Conservation (phyloP, 2,797 vertebrate genomes). For the Perodicticus potto region DNA sequence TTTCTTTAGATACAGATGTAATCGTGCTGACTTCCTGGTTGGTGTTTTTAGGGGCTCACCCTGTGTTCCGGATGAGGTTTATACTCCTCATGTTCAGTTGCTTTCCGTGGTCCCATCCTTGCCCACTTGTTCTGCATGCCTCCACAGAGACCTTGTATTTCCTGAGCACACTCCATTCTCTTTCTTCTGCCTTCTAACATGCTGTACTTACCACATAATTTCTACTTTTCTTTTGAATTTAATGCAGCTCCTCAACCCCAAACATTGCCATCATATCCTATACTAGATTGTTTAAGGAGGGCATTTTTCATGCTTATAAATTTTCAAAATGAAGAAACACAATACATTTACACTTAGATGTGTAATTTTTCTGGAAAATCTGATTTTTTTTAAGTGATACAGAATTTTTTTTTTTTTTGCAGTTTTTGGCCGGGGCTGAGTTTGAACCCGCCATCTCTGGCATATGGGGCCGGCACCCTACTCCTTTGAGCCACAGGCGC, state of each 20-base stretch:
- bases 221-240: conserved; percentile 13
- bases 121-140: neutral
- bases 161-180: neutral
- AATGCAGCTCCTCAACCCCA: neutral
- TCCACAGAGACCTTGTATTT: neutral
- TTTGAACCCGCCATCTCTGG: too few relatives aligned
- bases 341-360: neutral
- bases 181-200: neutral
- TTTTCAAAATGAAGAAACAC: conserved; percentile 44
- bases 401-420: too few relatives aligned
- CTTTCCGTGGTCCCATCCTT: neutral
- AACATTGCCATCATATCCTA: neutral
- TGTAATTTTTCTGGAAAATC: conserved; percentile 22
- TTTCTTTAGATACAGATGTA: neutral
- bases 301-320: neutral
- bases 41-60: neutral
- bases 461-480: too few relatives aligned
- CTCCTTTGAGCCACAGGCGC: too few relatives aligned
- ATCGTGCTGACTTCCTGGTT: neutral
- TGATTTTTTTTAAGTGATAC: neutral
- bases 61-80: neutral
- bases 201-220: neutral
- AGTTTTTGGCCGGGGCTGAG: too few relatives aligned
- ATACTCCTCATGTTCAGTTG: neutral
- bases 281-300: neutral